Evolutionary conservation across 2,797 vertebrate genomes (phyloP).

Genomic region (Parotocinclus haroldoi): DNA sequence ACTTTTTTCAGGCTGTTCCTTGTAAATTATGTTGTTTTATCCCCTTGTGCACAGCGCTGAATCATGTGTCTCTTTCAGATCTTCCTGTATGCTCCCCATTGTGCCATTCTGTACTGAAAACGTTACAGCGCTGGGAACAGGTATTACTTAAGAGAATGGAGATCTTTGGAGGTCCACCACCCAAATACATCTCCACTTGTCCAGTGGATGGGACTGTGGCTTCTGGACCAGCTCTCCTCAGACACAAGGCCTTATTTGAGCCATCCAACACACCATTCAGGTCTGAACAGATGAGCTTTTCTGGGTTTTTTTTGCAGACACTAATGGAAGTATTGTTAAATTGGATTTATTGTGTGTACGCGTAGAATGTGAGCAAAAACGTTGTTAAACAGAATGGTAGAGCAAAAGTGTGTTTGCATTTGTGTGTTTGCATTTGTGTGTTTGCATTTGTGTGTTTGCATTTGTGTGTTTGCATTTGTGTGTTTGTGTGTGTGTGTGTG

Average conservation of each 20-base stretch:
- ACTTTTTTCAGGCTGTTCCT: background rate
- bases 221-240: constrained; percentile 88
- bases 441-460: too few species aligned
- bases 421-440: too few species aligned
- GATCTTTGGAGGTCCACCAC: constrained; percentile 87
- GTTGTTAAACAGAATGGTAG: too few species aligned
- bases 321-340: background rate
- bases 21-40: constrained; percentile 8
- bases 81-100: constrained; percentile 92
- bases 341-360: too few species aligned
- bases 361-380: too few species aligned
- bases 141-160: constrained; percentile 89
- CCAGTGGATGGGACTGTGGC: constrained; percentile 75
- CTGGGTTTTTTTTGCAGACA: background rate
- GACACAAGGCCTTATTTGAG: constrained; percentile 92
- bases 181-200: constrained; percentile 83
- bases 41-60: background rate
- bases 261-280: constrained; percentile 94
- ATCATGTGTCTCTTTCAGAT: constrained; percentile 65
- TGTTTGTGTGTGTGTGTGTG: too few species aligned
- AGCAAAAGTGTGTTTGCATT: too few species aligned
- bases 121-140: constrained; percentile 94
- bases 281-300: constrained; percentile 53
- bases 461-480: too few species aligned
- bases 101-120: constrained; percentile 90